Conservation (phyloP, 2,888 invertebrate genomes). For the Camptogramma bilineatum region DNA sequence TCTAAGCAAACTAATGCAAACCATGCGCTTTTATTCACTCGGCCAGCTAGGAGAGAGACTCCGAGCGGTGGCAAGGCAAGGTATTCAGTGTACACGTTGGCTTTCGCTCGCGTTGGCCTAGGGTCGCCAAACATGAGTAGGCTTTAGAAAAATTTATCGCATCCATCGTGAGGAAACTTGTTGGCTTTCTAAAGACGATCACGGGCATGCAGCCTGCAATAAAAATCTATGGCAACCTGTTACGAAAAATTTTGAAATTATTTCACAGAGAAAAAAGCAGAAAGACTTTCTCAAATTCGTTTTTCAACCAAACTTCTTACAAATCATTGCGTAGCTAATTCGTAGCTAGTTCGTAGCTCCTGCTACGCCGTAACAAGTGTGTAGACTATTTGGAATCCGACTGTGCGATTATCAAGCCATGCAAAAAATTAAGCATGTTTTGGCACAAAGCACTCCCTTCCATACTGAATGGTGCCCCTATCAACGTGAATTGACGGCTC, state of each 20-base stretch:
- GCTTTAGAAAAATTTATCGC: too few relatives aligned
- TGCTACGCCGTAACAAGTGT: slow-evolving; percentile 1
- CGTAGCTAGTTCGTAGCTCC: not conserved
- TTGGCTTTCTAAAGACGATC: not conserved
- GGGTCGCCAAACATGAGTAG: too few relatives aligned
- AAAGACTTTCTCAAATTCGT: not conserved
- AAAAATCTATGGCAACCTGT: too few relatives aligned
- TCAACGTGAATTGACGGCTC: slow-evolving; percentile 34
- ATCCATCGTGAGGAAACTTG: too few relatives aligned
- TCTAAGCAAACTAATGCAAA: too few relatives aligned
- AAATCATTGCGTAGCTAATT: not conserved
- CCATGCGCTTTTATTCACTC: too few relatives aligned
- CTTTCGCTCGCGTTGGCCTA: too few relatives aligned
- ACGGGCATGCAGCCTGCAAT: too few relatives aligned
- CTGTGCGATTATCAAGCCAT: slow-evolving; percentile 37
- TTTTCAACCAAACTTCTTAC: not conserved
- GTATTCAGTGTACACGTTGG: too few relatives aligned
- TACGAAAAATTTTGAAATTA: not conserved
- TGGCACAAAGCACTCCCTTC: slow-evolving; percentile 30
- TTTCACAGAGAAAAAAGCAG: too few relatives aligned
- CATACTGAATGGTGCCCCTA: slow-evolving; percentile 25
- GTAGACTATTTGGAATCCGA: slow-evolving; percentile 13
- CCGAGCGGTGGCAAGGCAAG: too few relatives aligned
- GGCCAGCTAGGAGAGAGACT: too few relatives aligned
- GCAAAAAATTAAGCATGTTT: slow-evolving; percentile 42